Evolutionary conservation across 1,140 invertebrate species (phyloP).

Genomic region (Vollenhovia emeryi): DNA sequence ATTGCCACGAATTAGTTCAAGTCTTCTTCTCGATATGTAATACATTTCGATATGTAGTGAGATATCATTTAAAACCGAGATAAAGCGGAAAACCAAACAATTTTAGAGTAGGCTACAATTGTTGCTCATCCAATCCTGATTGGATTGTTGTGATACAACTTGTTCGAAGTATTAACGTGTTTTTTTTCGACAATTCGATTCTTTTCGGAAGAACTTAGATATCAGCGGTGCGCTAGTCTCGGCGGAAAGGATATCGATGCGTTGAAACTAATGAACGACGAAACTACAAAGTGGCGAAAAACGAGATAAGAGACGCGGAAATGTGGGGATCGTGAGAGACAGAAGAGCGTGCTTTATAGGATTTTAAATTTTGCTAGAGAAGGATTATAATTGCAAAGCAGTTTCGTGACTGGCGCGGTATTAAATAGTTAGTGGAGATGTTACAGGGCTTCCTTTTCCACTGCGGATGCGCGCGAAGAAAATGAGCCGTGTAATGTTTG

Average conservation of each 20-base stretch:
- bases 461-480: neutral
- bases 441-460: neutral
- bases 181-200: neutral
- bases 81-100: neutral
- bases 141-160: neutral
- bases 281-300: neutral
- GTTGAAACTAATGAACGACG: neutral
- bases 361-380: conserved; percentile 62
- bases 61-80: neutral
- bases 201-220: neutral
- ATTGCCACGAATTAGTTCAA: neutral
- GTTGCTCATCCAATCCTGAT: neutral
- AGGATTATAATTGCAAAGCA: conserved; percentile 77
- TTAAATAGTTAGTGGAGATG: conserved; percentile 66
- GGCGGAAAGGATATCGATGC: neutral
- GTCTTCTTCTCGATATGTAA: neutral
- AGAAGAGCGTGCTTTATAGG: conserved; percentile 1
- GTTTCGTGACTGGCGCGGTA: conserved; percentile 73
- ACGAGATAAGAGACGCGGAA: conserved; percentile 22
- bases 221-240: neutral
- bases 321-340: neutral
- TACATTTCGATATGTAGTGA: neutral
- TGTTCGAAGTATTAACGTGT: neutral
- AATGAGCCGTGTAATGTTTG: conserved; percentile 11
- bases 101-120: neutral